Percentiles rank a stretch among this genome's conserved stretches.
Conservation (phyloP, 2,113 vertebrate genomes). For the Boulengeromyrus knoepffleri region DNA sequence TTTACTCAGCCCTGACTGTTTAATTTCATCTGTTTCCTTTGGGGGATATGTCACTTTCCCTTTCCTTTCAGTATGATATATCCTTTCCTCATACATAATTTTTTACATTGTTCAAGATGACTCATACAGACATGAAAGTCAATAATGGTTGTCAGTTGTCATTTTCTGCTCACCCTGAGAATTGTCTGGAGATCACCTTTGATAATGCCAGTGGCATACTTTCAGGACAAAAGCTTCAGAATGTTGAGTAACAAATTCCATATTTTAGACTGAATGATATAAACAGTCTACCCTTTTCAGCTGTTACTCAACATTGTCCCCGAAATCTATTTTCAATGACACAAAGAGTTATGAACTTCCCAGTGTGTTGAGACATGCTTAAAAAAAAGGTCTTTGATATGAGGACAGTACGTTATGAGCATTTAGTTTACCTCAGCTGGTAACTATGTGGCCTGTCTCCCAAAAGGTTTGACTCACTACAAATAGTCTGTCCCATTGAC, state of each 20-base stretch:
- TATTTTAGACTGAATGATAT: not conserved
- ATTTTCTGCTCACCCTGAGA: not conserved
- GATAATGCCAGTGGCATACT: not conserved
- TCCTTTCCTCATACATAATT: not conserved
- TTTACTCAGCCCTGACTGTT: not conserved
- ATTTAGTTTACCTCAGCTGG: not conserved
- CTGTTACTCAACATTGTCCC: not conserved
- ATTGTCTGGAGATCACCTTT: not conserved
- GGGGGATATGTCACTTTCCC: not conserved
- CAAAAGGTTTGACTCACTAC: not conserved
- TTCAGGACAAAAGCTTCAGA: not conserved
- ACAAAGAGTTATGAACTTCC: not conserved
- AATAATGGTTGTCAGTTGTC: not conserved
- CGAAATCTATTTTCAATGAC: not conserved
- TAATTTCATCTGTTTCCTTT: not conserved
- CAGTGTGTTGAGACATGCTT: not conserved
- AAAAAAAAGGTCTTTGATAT: not conserved
- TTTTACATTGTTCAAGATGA: not conserved
- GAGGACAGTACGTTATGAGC: not conserved
- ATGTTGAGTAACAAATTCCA: not conserved
- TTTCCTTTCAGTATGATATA: not conserved
- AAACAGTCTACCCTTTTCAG: not conserved
- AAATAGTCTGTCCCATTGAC: not conserved
- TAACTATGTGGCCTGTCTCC: not conserved
- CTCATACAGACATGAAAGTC: not conserved